Evolutionary conservation across 2,797 vertebrate species (phyloP), one percentile per base, ranked within the genome.

Genomic region (Nannoperca australis): DNA sequence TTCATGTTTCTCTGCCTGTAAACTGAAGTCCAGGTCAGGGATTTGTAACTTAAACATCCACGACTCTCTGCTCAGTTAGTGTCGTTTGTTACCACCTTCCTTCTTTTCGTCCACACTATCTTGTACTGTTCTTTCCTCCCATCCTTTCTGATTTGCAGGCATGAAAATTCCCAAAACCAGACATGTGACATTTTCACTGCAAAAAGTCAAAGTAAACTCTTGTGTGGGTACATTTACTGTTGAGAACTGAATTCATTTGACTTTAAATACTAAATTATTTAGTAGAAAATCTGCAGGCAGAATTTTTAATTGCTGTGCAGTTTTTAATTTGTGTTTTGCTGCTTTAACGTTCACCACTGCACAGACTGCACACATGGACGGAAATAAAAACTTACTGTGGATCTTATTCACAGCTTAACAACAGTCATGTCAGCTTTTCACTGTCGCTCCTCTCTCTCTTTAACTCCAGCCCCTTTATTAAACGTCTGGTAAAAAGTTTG

Each of bases 401-500:
- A 47, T 15, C 2, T 38, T 38, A 15, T 51, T 51, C 22, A 24
- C n/a, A 24, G 27, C 9, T 24, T 2, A 24, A 1, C 24, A 32
- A 18, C 18, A 42, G 18, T 30, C 36, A 27, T 10, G 6, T 47
- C 13, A 14, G 15, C n/a, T 34, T 51, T 34, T 24, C 14, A 40
- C 32, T 32, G 32, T 32, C 32, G 1, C 32, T 32, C 4, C 32
- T 32, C 32, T 24, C 2, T 62, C 20, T 65, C 20, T 56, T 20
- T 9, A 65, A 27, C 51, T 18, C 18, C 49, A 45, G 38, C 18
- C 62, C 44, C 56, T 65, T 38, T 42, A 30, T 53, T 38, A 76
- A 53, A 51, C 1, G 2, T 58, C 14, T 55, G 11, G 13, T 40
- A 18, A 71, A 85, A 87, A 86, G 78, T 88, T 88, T 68, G 54